phyloP scores from a whole-genome alignment of 1,140 invertebrate species.

The Fopius arisanus region DNA sequence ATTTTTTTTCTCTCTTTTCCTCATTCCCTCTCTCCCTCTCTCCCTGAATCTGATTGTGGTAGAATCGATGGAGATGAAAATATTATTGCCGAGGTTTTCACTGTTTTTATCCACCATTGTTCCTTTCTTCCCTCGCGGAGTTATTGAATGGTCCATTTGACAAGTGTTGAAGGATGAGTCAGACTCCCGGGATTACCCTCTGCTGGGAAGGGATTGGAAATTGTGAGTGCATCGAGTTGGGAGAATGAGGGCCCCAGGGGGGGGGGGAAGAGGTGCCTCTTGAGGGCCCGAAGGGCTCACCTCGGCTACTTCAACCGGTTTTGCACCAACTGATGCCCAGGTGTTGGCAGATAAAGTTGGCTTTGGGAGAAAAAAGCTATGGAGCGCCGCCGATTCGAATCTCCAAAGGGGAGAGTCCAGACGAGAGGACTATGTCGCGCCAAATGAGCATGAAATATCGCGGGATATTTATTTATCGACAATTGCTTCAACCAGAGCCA shows the following conservation, averaged over 20 bases:
- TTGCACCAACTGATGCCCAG: constrained; percentile 1
- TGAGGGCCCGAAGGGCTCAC: neutral
- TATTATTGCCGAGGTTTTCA: too few relatives aligned
- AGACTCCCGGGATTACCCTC: neutral
- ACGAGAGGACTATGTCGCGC: neutral
- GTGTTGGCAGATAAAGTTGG: constrained; percentile 11
- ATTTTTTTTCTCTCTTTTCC: neutral
- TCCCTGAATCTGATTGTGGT: neutral
- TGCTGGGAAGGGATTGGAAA: neutral
- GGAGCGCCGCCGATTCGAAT: neutral
- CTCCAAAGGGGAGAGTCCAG: neutral
- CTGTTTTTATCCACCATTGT: neutral
- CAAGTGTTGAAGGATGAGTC: constrained; percentile 7
- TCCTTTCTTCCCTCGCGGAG: neutral
- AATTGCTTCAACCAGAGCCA: neutral
- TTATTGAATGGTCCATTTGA: neutral
- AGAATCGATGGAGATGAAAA: too few relatives aligned
- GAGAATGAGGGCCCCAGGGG: neutral
- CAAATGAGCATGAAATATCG: constrained; percentile 8
- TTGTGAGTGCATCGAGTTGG: neutral
- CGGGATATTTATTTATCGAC: neutral
- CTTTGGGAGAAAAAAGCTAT: neutral
- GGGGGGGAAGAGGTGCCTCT: neutral
- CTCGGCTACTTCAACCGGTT: constrained; percentile 1
- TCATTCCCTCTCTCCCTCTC: too few relatives aligned